phyloP scores from a whole-genome alignment of 2,113 vertebrate genomes.

The Calypte anna region DNA sequence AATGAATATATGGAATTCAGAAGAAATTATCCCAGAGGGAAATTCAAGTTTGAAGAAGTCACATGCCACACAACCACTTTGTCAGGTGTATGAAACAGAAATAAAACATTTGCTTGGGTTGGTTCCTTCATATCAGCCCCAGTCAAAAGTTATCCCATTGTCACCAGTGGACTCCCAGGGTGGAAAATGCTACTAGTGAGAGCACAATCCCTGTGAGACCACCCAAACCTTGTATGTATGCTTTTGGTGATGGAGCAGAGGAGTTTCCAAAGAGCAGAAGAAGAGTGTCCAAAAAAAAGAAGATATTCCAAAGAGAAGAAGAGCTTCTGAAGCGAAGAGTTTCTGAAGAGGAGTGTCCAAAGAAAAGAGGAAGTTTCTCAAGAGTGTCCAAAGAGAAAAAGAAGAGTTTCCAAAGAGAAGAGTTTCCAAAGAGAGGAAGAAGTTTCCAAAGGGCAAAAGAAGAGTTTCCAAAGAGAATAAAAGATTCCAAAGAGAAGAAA shows the following conservation, averaged over 20 bases:
- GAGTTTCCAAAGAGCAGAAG: background rate
- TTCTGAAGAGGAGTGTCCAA: too few species aligned
- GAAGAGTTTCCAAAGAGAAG: too few species aligned
- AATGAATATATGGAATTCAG: too few species aligned
- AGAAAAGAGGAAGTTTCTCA: too few species aligned
- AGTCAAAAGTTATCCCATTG: background rate
- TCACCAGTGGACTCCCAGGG: accelerated
- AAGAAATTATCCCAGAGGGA: background rate
- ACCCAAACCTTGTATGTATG: accelerated
- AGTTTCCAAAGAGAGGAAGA: too few species aligned
- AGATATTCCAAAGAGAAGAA: too few species aligned
- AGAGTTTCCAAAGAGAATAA: too few species aligned
- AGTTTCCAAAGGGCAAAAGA: too few species aligned
- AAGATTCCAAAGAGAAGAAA: too few species aligned
- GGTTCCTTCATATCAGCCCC: background rate
- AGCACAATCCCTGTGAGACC: background rate
- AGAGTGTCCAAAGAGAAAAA: too few species aligned
- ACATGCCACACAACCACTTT: accelerated
- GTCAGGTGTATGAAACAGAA: background rate
- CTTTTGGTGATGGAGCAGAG: background rate
- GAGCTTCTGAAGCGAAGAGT: too few species aligned
- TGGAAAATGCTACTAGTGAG: background rate
- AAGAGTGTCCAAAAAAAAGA: too few species aligned
- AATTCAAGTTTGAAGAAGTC: background rate
- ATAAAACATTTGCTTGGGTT: background rate